A percentile compares a stretch with the other conserved stretches of the same genome.
These are phyloP conservation scores for Agraylea sexmaculata DNA, from an alignment of 1,140 invertebrate species.

Conservation along the genomic window DNA sequence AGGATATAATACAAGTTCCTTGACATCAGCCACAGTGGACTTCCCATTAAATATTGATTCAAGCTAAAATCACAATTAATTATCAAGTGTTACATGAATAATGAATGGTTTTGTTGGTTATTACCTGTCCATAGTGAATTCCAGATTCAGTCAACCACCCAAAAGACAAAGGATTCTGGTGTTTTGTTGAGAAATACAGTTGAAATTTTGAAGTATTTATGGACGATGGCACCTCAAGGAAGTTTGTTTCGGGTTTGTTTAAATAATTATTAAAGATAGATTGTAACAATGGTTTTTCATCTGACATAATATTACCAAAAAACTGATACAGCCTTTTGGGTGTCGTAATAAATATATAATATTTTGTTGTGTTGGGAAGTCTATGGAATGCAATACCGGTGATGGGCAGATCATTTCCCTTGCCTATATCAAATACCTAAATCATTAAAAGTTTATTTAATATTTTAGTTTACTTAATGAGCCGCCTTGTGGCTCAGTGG, in stretches of 20 bases:
- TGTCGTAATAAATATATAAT: slow-evolving; percentile 75
- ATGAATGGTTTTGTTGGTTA: too few relatives aligned
- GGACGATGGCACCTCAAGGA: slow-evolving; percentile 62
- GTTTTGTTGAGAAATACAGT: slow-evolving; percentile 59
- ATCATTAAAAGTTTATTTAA: too few relatives aligned
- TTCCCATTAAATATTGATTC: slow-evolving; percentile 41
- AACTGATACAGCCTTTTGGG: slow-evolving; percentile 77
- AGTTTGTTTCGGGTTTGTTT: slow-evolving; percentile 58
- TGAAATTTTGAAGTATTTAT: slow-evolving; percentile 69
- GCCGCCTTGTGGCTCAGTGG: too few relatives aligned
- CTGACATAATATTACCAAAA: slow-evolving; percentile 55
- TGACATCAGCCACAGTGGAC: slow-evolving; percentile 44
- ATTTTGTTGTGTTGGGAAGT: slow-evolving; percentile 54
- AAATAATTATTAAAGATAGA: slow-evolving; percentile 75
- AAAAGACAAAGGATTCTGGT: slow-evolving; percentile 61
- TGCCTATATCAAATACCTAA: slow-evolving; percentile 83
- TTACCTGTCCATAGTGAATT: slow-evolving; percentile 57
- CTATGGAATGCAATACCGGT: slow-evolving; percentile 77
- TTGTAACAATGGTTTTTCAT: slow-evolving; percentile 70
- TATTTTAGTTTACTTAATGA: too few relatives aligned
- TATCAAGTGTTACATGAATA: slow-evolving; percentile 7
- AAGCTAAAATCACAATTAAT: slow-evolving; percentile 33
- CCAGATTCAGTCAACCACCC: slow-evolving; percentile 74
- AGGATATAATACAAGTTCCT: slow-evolving; percentile 51
- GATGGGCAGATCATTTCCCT: slow-evolving; percentile 61